Evolutionary conservation across 2,888 invertebrate species (phyloP).

Genomic region (Cremastobaeus sp.): DNA sequence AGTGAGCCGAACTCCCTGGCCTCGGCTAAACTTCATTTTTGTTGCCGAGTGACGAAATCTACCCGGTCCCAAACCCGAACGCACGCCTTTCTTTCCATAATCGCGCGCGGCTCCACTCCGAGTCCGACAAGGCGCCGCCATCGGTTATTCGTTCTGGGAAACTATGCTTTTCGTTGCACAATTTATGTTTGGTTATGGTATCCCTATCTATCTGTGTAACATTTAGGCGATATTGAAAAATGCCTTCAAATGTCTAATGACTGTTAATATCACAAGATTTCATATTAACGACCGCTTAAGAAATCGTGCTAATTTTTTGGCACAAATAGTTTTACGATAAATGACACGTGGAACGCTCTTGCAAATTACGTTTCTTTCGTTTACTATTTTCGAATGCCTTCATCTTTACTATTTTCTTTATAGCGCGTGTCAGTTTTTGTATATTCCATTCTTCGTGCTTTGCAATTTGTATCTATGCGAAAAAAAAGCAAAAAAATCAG

Average conservation of each 20-base stretch:
- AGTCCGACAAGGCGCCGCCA: too few species aligned
- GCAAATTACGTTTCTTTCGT: background rate
- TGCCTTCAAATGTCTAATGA: conserved; percentile 36
- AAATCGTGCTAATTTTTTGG: conserved; percentile 31
- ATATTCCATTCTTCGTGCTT: too few species aligned
- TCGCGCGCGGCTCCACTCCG: conserved; percentile 8
- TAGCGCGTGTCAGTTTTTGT: too few species aligned
- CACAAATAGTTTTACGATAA: conserved; percentile 21
- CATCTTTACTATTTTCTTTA: too few species aligned
- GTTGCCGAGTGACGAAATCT: conserved; percentile 43
- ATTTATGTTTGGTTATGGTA: conserved; percentile 36
- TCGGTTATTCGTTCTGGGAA: conserved; percentile 20
- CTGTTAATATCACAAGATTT: conserved; percentile 24
- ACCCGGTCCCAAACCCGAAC: conserved; percentile 40
- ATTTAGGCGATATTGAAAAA: conserved; percentile 47
- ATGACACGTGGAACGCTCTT: background rate
- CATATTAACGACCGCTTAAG: conserved; percentile 26
- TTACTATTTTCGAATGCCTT: background rate
- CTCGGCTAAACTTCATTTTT: conserved; percentile 48
- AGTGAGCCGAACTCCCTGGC: conserved; percentile 28
- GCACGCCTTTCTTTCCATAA: conserved; percentile 44
- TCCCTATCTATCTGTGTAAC: conserved; percentile 27
- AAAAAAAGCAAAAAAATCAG: too few species aligned
- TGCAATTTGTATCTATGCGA: too few species aligned
- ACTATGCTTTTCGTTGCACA: conserved; percentile 39